Evolutionary conservation across 2,113 vertebrate species (phyloP).

Genomic region (Aldabrachelys gigantea): DNA sequence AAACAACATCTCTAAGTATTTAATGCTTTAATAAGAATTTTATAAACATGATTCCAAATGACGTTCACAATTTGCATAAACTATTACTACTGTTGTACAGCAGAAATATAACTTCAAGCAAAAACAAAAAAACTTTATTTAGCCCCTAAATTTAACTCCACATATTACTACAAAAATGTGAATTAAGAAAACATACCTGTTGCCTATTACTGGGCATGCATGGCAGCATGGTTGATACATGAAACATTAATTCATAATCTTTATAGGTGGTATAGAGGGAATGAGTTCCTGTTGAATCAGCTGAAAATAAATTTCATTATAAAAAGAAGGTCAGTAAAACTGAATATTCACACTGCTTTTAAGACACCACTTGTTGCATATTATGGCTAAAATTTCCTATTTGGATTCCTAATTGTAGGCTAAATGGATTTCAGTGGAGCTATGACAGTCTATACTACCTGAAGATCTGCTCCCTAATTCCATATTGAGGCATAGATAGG

Average conservation of each 20-base stretch:
- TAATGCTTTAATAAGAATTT: not conserved
- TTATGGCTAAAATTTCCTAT: not conserved
- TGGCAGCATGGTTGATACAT: slow-evolving; percentile 96
- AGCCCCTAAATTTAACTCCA: not conserved
- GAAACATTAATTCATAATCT: slow-evolving; percentile 99
- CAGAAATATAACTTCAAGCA: not conserved
- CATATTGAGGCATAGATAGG: not conserved
- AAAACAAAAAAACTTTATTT: not conserved
- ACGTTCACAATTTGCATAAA: not conserved
- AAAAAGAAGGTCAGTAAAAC: slow-evolving; percentile 44
- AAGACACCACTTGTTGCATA: not conserved
- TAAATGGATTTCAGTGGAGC: not conserved
- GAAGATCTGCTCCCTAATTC: not conserved
- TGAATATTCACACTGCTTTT: not conserved
- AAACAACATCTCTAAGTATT: not conserved
- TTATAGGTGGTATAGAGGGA: slow-evolving; percentile 98
- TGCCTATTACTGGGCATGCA: slow-evolving; percentile 96
- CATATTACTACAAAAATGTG: not conserved
- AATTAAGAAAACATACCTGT: slow-evolving; percentile 84
- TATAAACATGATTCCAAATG: not conserved
- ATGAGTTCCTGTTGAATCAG: slow-evolving; percentile 96
- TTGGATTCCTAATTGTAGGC: not conserved
- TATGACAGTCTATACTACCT: not conserved
- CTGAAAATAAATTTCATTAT: slow-evolving; percentile 76
- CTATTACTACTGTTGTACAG: not conserved